Percentiles rank a stretch among this genome's conserved stretches.
These are phyloP conservation scores for Meloidogyne chitwoodi DNA, from an alignment of 1,140 invertebrate genomes.

Conservation along the genomic window DNA sequence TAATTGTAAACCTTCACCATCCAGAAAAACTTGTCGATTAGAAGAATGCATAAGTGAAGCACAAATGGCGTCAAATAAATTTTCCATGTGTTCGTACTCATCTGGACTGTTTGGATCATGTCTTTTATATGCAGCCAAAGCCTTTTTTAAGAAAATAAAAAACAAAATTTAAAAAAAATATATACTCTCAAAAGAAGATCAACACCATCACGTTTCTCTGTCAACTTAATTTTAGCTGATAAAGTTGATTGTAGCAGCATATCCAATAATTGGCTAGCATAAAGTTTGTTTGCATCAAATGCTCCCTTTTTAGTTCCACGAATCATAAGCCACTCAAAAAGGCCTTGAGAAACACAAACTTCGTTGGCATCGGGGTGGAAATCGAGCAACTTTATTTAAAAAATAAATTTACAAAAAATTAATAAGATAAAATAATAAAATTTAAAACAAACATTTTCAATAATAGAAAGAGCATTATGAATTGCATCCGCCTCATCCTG, in stretches of 20 bases:
- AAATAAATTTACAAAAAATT: conserved; percentile 10
- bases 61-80: conserved; percentile 90
- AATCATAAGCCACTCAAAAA: conserved; percentile 86
- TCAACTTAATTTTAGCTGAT: conserved; percentile 70
- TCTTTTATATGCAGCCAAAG: conserved; percentile 76
- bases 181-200: conserved; percentile 88
- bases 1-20: conserved; percentile 87
- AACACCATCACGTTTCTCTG: conserved; percentile 89
- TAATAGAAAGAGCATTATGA: conserved; percentile 76
- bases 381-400: conserved; percentile 66
- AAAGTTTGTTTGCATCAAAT: conserved; percentile 93
- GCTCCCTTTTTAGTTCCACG: conserved; percentile 72
- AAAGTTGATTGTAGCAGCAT: conserved; percentile 85
- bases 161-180: neutral
- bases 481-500: conserved; percentile 94
- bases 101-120: conserved; percentile 84
- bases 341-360: conserved; percentile 74
- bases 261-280: conserved; percentile 88
- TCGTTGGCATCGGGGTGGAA: conserved; percentile 76
- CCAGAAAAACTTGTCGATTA: conserved; percentile 80
- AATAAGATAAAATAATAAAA: neutral
- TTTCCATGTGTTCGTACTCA: conserved; percentile 97
- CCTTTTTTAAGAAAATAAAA: conserved; percentile 63
- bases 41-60: conserved; percentile 79
- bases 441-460: conserved; percentile 48